phyloP scores from a whole-genome alignment of 2,888 invertebrate species.

The Keiferia lycopersicella region DNA sequence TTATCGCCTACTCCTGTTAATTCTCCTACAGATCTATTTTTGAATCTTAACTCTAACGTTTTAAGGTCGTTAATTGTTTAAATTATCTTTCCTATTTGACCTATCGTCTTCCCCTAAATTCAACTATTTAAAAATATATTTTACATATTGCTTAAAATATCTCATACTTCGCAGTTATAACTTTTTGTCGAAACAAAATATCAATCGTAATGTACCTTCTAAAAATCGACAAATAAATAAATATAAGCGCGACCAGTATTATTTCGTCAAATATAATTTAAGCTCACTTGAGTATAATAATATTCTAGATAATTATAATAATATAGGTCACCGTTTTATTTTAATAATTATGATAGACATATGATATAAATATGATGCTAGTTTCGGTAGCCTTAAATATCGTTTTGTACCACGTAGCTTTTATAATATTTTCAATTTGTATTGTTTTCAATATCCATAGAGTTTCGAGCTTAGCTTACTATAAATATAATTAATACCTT shows the following conservation, averaged over 20 bases:
- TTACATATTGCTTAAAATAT: neutral
- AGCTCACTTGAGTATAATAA: conserved; percentile 14
- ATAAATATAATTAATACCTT: conserved; percentile 1
- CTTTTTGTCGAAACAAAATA: neutral
- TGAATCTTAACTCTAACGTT: conserved; percentile 46
- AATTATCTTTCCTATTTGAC: conserved; percentile 14
- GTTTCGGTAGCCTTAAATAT: conserved; percentile 9
- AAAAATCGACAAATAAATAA: conserved; percentile 51
- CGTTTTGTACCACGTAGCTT: conserved; percentile 27
- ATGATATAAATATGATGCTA: conserved; percentile 13
- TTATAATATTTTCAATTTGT: conserved; percentile 27
- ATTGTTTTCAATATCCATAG: conserved; percentile 8
- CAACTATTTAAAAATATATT: conserved; percentile 9
- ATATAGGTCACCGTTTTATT: neutral
- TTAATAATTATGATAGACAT: neutral
- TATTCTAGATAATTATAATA: neutral
- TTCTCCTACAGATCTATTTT: conserved; percentile 50
- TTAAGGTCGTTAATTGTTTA: conserved; percentile 32
- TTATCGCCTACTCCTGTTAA: conserved; percentile 41
- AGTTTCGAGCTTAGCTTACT: conserved; percentile 23
- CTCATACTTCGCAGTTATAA: neutral
- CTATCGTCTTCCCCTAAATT: conserved; percentile 25
- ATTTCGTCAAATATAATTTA: conserved; percentile 27
- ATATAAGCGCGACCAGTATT: conserved; percentile 36
- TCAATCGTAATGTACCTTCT: conserved; percentile 28